phyloP scores from a whole-genome alignment of 2,113 vertebrate species.

The Eclectus roratus region DNA sequence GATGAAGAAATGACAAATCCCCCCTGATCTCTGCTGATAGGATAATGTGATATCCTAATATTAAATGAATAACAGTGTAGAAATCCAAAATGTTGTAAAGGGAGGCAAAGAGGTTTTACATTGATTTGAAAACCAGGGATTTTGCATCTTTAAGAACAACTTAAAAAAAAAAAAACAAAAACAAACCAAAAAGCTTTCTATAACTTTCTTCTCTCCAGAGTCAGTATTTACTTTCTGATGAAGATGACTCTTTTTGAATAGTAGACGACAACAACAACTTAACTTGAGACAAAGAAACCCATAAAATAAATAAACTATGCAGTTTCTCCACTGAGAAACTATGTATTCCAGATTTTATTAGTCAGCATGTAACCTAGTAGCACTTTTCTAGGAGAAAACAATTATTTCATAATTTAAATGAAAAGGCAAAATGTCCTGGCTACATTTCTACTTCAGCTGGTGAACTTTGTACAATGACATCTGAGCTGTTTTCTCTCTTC shows the following conservation, averaged over 20 bases:
- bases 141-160: neutral
- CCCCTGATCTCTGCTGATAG: neutral
- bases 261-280: neutral
- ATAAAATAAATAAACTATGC: neutral
- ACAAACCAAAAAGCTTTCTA: neutral
- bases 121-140: fast-evolving
- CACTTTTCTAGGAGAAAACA: neutral
- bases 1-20: neutral
- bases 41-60: neutral
- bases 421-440: neutral
- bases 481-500: neutral
- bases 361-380: neutral
- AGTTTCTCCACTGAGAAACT: neutral
- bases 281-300: neutral
- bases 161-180: neutral
- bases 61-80: neutral
- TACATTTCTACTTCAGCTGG: neutral
- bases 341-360: neutral
- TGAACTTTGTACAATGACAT: neutral
- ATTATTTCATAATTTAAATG: neutral
- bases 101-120: neutral
- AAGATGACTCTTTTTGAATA: neutral
- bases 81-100: neutral
- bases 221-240: neutral
- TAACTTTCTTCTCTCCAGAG: neutral